Evolutionary conservation across 2,113 vertebrate species (phyloP).

Genomic region (Daboia siamensis): DNA sequence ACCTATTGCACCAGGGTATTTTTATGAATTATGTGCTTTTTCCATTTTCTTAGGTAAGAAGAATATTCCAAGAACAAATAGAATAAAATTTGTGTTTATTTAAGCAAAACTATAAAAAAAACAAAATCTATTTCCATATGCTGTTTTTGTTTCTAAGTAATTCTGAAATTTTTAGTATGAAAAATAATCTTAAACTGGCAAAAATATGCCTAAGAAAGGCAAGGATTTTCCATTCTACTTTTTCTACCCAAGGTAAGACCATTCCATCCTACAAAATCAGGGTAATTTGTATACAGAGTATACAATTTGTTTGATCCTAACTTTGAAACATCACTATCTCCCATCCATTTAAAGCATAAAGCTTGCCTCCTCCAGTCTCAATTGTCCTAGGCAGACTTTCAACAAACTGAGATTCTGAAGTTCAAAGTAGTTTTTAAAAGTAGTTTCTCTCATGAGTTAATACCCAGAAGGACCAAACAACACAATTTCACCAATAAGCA

Average conservation of each 20-base stretch:
- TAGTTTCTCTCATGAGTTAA: not conserved
- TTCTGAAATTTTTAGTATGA: not conserved
- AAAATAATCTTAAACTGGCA: not conserved
- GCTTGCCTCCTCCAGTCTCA: not conserved
- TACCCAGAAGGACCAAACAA: no score
- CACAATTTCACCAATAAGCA: not conserved
- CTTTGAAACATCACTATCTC: not conserved
- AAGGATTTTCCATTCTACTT: not conserved
- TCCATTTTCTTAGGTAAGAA: not conserved
- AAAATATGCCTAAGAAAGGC: not conserved
- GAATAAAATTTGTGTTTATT: not conserved
- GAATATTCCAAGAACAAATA: not conserved
- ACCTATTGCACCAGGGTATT: not conserved
- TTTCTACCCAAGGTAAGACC: not conserved
- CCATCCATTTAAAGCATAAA: not conserved
- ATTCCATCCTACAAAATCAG: not conserved
- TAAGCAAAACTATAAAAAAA: not conserved
- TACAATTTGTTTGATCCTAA: not conserved
- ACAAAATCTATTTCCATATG: not conserved
- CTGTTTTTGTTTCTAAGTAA: not conserved
- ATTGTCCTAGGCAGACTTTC: not conserved
- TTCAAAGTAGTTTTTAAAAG: not conserved
- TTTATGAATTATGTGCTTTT: not conserved
- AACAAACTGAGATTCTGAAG: not conserved
- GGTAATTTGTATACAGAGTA: not conserved